These are phyloP conservation scores for Dorcus hopei DNA, from an alignment of 2,888 invertebrate genomes.

Conservation along the genomic window DNA sequence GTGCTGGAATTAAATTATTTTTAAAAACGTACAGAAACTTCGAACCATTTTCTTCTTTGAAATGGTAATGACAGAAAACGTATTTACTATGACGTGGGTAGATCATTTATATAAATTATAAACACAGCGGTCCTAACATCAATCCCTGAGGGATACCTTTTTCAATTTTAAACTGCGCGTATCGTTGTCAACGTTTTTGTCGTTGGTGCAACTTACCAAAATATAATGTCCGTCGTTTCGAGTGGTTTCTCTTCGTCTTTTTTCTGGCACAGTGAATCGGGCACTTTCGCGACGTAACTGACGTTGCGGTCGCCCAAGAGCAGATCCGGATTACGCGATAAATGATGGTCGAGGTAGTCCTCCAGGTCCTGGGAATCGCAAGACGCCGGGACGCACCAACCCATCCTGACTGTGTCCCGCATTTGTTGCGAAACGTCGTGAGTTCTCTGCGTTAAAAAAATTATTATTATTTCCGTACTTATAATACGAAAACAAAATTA, in stretches of 20 bases:
- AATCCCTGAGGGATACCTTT: too few relatives aligned
- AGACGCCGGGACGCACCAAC: constrained; percentile 45
- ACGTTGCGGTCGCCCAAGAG: constrained; percentile 38
- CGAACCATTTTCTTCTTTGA: too few relatives aligned
- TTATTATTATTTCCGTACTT: too few relatives aligned
- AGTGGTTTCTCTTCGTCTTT: constrained; percentile 33
- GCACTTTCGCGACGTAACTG: constrained; percentile 40
- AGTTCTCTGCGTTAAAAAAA: constrained; percentile 21
- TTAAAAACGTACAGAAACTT: not conserved
- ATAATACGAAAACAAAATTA: constrained; percentile 3
- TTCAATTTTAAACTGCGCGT: too few relatives aligned
- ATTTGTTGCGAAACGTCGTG: constrained; percentile 40
- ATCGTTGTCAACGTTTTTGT: too few relatives aligned
- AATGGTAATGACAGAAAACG: too few relatives aligned
- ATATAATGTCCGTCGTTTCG: constrained; percentile 39
- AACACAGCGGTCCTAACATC: too few relatives aligned
- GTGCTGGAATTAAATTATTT: constrained; percentile 34
- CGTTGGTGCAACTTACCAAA: constrained; percentile 38
- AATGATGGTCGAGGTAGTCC: constrained; percentile 35
- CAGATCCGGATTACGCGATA: constrained; percentile 29
- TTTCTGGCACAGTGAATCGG: constrained; percentile 39
- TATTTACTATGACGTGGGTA: too few relatives aligned
- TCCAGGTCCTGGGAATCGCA: constrained; percentile 40
- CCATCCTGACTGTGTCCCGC: constrained; percentile 39
- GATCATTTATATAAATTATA: too few relatives aligned